Evolutionary conservation across 2,113 vertebrate species (phyloP).

Genomic region (Cercopithecus mona): DNA sequence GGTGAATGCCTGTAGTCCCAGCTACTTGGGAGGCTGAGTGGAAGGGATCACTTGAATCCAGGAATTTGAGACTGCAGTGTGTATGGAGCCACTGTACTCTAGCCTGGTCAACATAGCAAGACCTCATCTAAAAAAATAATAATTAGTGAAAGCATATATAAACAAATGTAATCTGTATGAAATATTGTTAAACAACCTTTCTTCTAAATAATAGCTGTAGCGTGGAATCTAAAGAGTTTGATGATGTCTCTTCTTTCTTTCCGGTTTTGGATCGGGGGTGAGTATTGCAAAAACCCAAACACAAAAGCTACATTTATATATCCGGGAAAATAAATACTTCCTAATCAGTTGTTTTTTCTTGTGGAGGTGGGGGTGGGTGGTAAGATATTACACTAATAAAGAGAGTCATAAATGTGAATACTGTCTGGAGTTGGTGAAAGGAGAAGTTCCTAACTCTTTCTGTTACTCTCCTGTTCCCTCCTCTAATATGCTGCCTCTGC

Average conservation of each 20-base stretch:
- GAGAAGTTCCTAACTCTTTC: slow-evolving; percentile 36
- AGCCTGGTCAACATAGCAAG: neutral
- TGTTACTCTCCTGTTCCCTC: slow-evolving; percentile 64
- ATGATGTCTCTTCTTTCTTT: neutral
- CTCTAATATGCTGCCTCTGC: slow-evolving; percentile 60
- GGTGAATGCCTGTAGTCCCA: neutral
- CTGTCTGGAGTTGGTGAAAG: slow-evolving; percentile 61
- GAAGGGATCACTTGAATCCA: neutral
- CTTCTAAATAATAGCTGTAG: neutral
- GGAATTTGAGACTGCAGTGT: neutral
- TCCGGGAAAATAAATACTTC: slow-evolving; percentile 57
- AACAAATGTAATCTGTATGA: neutral
- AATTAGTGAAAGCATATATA: neutral
- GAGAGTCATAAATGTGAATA: slow-evolving; percentile 55
- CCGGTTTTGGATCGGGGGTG: neutral
- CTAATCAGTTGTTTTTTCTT: neutral
- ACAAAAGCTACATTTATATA: slow-evolving; percentile 41
- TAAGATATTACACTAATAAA: slow-evolving; percentile 15
- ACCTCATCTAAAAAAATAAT: neutral
- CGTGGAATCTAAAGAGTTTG: neutral
- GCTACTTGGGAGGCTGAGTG: neutral
- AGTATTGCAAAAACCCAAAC: neutral
- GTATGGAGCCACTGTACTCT: neutral
- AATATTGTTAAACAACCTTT: neutral
- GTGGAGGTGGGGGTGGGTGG: neutral